Conservation (phyloP, 2,113 vertebrate genomes). For the Pelobates fuscus region DNA sequence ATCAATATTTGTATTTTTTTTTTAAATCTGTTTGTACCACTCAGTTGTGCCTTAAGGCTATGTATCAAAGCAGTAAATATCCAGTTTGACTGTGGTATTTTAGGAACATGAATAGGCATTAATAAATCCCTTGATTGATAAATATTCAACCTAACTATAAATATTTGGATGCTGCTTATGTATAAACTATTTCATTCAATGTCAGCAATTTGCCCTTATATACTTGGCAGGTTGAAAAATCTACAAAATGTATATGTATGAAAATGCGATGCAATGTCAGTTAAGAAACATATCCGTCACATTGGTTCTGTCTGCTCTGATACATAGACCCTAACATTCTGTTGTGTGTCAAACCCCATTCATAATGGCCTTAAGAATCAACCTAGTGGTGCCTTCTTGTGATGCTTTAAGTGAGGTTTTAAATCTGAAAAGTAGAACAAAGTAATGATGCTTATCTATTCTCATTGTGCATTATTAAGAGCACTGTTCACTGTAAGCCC, state of each 20-base stretch:
- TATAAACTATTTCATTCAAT: not conserved
- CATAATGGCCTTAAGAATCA: constrained; percentile 45
- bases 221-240: not conserved
- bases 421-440: not conserved
- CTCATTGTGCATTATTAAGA: not conserved
- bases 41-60: constrained; percentile 68
- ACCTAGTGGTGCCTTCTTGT: constrained; percentile 47
- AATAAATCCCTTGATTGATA: not conserved
- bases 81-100: not conserved
- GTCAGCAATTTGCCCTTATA: not conserved
- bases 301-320: no score
- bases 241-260: not conserved
- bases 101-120: not conserved
- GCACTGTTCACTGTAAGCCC: no score
- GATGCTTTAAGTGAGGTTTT: constrained; percentile 35
- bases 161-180: not conserved
- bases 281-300: no score
- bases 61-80: not conserved
- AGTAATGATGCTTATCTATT: not conserved
- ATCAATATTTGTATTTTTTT: constrained; percentile 57
- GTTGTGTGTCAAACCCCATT: constrained; percentile 34
- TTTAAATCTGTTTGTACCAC: constrained; percentile 55
- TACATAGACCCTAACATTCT: no score
- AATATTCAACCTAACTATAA: not conserved
- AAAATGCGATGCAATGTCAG: not conserved